Evolutionary conservation across 2,888 invertebrate species (phyloP).

Genomic region (Sphaeridia pumilis): DNA sequence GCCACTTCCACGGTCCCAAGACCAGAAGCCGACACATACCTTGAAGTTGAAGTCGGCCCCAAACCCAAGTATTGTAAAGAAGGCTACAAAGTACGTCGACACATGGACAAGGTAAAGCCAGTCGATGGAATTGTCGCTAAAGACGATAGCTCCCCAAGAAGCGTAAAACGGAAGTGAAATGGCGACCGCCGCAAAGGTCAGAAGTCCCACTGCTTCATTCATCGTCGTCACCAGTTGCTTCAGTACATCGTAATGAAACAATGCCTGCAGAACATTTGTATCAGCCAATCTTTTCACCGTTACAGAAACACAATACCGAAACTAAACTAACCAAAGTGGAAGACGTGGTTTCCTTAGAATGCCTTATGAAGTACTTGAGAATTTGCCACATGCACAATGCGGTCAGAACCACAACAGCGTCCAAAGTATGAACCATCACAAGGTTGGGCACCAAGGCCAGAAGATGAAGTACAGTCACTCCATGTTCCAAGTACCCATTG

Average conservation of each 20-base stretch:
- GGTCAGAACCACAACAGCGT: constrained; percentile 6
- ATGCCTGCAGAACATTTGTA: neutral
- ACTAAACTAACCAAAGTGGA: no score
- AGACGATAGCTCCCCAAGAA: constrained; percentile 12
- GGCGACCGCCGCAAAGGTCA: constrained; percentile 8
- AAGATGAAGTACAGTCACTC: neutral
- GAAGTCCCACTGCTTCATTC: constrained; percentile 6
- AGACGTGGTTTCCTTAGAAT: constrained; percentile 4
- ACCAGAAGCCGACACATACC: no score
- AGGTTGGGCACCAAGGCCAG: constrained; percentile 1
- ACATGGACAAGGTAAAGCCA: constrained; percentile 11
- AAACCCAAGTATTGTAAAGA: constrained; percentile 6
- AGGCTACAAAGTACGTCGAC: constrained; percentile 4
- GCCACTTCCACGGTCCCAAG: no score
- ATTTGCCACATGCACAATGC: constrained; percentile 12
- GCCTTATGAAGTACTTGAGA: constrained; percentile 2
- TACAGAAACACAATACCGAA: no score
- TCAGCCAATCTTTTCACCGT: no score
- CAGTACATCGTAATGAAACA: neutral
- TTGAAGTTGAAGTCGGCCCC: constrained; percentile 12
- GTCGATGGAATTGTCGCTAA: constrained; percentile 5
- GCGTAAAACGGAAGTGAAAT: constrained; percentile 10
- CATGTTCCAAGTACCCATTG: neutral
- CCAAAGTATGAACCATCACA: constrained; percentile 10
- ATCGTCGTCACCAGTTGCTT: constrained; percentile 4